A percentile compares a stretch with the other conserved stretches of the same genome.
These are phyloP conservation scores for Porites divaricata DNA, from an alignment of 92 coral and sea anemone species.

Conservation along the genomic window DNA sequence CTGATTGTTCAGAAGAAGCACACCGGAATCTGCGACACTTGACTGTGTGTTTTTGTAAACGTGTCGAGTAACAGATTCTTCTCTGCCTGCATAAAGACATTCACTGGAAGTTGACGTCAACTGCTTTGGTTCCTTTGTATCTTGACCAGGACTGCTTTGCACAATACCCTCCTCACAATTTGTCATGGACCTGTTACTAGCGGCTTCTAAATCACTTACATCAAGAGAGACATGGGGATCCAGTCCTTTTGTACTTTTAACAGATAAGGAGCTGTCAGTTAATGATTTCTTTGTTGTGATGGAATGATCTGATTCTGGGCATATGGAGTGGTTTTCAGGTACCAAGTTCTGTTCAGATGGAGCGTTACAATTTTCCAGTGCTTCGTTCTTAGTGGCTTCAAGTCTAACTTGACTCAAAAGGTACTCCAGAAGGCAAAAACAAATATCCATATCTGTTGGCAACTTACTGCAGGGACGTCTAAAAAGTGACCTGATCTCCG, in stretches of 20 bases:
- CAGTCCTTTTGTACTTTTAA: neutral
- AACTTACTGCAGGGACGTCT: too few relatives aligned
- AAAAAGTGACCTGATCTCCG: too few relatives aligned
- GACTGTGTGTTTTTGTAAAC: too few relatives aligned
- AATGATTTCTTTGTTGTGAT: neutral
- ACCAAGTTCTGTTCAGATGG: neutral
- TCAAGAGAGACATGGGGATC: too few relatives aligned
- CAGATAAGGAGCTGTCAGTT: neutral
- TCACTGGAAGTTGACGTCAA: neutral
- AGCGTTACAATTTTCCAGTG: neutral
- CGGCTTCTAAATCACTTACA: neutral
- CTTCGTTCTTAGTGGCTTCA: neutral
- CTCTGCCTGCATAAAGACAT: too few relatives aligned
- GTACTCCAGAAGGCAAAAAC: conserved; percentile 1
- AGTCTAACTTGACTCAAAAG: neutral
- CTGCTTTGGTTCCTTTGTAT: neutral
- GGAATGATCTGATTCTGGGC: neutral
- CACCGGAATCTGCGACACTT: neutral
- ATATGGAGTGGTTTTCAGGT: neutral
- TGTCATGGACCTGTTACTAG: neutral
- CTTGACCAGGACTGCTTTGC: neutral
- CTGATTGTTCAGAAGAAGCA: neutral
- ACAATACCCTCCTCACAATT: neutral
- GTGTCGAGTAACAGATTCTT: too few relatives aligned
- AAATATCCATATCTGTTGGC: neutral